Evolutionary conservation across 2,888 invertebrate genomes (phyloP).

Genomic region (Parnassius smintheus): DNA sequence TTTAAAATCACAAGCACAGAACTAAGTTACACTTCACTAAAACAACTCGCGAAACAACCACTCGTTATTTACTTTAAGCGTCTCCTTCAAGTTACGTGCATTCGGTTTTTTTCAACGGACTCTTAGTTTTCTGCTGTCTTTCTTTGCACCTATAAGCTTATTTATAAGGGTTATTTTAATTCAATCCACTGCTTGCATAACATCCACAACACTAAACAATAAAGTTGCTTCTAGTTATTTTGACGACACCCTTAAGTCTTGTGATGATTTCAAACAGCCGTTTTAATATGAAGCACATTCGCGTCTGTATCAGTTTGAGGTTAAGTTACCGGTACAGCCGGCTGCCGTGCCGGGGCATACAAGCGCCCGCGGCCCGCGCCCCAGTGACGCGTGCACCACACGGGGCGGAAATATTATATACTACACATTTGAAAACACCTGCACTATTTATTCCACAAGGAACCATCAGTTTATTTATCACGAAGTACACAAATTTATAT

Average conservation of each 20-base stretch:
- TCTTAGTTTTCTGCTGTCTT: conserved; percentile 37
- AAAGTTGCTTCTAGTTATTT: neutral
- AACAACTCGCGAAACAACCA: conserved; percentile 23
- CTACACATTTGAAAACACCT: conserved; percentile 23
- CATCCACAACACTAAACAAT: neutral
- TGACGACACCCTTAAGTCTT: conserved; percentile 19
- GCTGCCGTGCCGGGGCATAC: conserved; percentile 65
- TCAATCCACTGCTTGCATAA: neutral
- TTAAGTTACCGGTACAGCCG: conserved; percentile 77
- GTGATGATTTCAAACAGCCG: conserved; percentile 53
- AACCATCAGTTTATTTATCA: too few relatives aligned
- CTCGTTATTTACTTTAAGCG: conserved; percentile 23
- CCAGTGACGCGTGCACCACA: conserved; percentile 50
- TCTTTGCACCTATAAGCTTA: conserved; percentile 35
- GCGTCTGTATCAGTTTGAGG: conserved; percentile 79
- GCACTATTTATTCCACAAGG: conserved; percentile 1
- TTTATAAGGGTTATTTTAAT: neutral
- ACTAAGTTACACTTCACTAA: conserved; percentile 42
- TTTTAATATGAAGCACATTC: conserved; percentile 72
- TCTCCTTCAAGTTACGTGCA: conserved; percentile 29
- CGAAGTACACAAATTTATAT: too few relatives aligned
- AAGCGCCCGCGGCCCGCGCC: conserved; percentile 40
- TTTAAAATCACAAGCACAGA: conserved; percentile 37
- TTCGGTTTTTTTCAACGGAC: conserved; percentile 32
- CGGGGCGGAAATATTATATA: conserved; percentile 48